phyloP scores from a whole-genome alignment of 2,113 vertebrate species.

The Heterotis niloticus region DNA sequence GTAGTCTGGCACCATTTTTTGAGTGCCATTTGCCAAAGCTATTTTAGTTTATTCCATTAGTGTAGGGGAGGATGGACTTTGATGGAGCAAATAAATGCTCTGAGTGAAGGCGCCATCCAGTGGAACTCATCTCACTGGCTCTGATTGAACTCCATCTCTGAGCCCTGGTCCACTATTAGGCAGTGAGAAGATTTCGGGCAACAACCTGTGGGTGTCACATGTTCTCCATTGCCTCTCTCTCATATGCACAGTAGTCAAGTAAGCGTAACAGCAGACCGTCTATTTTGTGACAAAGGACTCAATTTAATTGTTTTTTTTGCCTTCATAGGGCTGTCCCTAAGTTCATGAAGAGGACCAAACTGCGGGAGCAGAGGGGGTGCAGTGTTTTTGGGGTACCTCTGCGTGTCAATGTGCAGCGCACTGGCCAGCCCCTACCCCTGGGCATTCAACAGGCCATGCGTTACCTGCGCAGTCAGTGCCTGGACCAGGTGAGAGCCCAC shows the following conservation, averaged over 20 bases:
- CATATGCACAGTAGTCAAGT: neutral
- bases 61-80: too few relatives aligned
- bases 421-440: conserved; percentile 88
- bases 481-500: conserved; percentile 80
- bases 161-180: too few relatives aligned
- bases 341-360: conserved; percentile 97
- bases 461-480: conserved; percentile 82
- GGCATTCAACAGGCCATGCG: conserved; percentile 92
- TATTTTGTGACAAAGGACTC: neutral
- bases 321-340: conserved; percentile 91
- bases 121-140: too few relatives aligned
- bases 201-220: neutral
- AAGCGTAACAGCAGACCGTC: neutral
- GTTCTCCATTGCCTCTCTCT: neutral
- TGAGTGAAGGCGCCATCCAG: too few relatives aligned
- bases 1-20: neutral
- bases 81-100: too few relatives aligned
- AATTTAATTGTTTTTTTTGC: neutral
- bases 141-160: too few relatives aligned
- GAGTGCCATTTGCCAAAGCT: too few relatives aligned
- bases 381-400: conserved; percentile 91
- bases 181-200: too few relatives aligned
- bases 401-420: conserved; percentile 88
- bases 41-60: too few relatives aligned
- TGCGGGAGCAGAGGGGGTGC: conserved; percentile 90